Evolutionary conservation across 2,113 vertebrate species (phyloP).

Genomic region (Pampusana beccarii): DNA sequence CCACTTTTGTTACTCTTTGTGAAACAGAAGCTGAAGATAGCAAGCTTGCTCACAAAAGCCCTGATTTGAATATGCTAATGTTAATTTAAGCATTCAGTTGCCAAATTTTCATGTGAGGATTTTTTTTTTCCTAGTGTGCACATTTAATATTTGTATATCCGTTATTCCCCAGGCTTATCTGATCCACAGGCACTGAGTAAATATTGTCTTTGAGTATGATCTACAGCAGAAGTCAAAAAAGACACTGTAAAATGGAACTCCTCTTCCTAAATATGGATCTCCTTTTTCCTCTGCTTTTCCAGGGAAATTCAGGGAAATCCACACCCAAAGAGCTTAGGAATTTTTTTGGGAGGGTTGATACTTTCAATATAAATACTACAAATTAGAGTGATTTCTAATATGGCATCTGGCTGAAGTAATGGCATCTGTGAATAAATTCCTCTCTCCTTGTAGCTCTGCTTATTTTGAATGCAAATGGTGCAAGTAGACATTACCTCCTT

Average conservation of each 20-base stretch:
- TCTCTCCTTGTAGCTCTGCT: not conserved
- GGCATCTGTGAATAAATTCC: not conserved
- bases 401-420: not conserved
- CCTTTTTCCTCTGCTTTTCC: not conserved
- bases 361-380: not conserved
- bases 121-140: not conserved
- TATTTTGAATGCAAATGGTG: conserved; percentile 18
- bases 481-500: not conserved
- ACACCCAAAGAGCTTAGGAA: not conserved
- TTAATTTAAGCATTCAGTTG: not conserved
- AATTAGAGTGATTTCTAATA: not conserved
- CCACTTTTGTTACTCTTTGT: not conserved
- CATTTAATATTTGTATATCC: conserved; percentile 22
- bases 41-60: not conserved
- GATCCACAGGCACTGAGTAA: not conserved
- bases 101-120: not conserved
- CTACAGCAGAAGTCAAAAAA: not conserved
- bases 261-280: not conserved
- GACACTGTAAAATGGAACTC: not conserved
- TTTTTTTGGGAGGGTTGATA: not conserved
- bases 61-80: not conserved
- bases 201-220: not conserved
- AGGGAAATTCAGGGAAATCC: not conserved
- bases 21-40: not conserved
- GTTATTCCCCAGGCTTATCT: not conserved